Evolutionary conservation across 1,140 invertebrate species (phyloP).

Genomic region (Linepithema humile): DNA sequence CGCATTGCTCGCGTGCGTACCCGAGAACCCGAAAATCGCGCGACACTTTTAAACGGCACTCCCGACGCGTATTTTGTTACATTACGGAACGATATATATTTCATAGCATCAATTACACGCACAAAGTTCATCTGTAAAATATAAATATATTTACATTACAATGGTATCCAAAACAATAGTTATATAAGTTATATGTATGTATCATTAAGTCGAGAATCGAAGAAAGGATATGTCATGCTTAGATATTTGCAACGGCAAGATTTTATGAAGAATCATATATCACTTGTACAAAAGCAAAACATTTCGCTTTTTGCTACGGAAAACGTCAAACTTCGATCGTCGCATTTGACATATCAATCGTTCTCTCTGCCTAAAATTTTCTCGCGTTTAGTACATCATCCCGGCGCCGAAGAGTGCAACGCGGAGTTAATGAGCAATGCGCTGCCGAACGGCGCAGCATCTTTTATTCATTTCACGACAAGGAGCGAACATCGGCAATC

Average conservation of each 20-base stretch:
- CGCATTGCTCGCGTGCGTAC: no score
- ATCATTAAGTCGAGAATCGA: not conserved
- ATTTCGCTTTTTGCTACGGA: not conserved
- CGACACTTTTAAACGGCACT: no score
- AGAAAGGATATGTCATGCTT: not conserved
- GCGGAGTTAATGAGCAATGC: slow-evolving; percentile 70
- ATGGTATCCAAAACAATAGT: no score
- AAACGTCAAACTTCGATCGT: not conserved
- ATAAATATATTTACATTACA: no score
- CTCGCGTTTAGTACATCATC: slow-evolving; percentile 59
- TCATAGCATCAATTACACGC: no score
- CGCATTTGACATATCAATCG: slow-evolving; percentile 1
- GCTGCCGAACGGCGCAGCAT: slow-evolving; percentile 64
- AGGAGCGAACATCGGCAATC: slow-evolving; percentile 67
- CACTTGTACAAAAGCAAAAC: not conserved
- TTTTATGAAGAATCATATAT: not conserved
- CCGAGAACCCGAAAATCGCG: no score
- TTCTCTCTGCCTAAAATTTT: not conserved
- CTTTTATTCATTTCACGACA: slow-evolving; percentile 76
- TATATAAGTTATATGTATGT: no score
- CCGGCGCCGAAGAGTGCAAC: slow-evolving; percentile 16
- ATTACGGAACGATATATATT: no score
- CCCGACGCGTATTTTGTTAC: no score
- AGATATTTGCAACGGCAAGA: not conserved
- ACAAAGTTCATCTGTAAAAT: no score